These are phyloP conservation scores for Cygnus atratus DNA, from an alignment of 2,113 vertebrate species.

Conservation along the genomic window DNA sequence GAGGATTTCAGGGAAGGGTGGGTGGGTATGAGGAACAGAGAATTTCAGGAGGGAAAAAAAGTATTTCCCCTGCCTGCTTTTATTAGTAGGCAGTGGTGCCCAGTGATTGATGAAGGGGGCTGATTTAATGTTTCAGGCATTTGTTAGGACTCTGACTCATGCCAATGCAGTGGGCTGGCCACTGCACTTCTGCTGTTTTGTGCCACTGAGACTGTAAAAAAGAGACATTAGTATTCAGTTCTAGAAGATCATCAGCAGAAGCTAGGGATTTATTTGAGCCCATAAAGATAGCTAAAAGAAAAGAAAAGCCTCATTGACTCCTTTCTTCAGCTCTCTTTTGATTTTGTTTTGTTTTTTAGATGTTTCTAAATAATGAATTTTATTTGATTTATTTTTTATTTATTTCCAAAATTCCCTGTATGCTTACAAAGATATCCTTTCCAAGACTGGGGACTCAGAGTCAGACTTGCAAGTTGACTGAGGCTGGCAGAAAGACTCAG, in stretches of 20 bases:
- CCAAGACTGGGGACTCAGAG: neutral
- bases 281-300: neutral
- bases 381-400: too few species aligned
- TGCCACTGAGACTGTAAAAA: neutral
- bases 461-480: neutral
- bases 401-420: neutral
- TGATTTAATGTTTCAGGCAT: neutral
- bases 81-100: neutral
- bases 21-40: neutral
- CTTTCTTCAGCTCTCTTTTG: neutral
- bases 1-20: neutral
- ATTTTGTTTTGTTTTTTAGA: neutral
- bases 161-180: neutral
- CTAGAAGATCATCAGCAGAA: neutral
- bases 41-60: neutral
- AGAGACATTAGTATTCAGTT: neutral
- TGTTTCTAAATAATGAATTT: neutral
- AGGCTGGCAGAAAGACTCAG: neutral
- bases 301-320: neutral
- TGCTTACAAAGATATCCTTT: neutral
- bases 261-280: neutral
- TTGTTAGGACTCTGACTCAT: neutral
- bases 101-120: neutral
- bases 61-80: neutral
- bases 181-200: neutral